These are phyloP conservation scores for Cybosia mesomella DNA, from an alignment of 2,888 invertebrate genomes.

Conservation along the genomic window DNA sequence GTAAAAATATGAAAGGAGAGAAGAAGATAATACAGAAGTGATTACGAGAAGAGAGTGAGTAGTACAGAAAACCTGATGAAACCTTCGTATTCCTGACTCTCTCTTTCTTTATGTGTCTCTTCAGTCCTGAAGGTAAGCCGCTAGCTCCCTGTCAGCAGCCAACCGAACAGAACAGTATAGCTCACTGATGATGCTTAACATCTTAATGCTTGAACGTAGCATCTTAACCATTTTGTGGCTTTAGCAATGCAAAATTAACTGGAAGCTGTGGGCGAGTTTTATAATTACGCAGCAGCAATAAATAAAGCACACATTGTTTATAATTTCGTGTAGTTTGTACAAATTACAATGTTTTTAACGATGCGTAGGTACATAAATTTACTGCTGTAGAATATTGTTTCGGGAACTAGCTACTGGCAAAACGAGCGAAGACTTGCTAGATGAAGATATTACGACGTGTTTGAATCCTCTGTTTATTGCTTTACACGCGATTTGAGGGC, in stretches of 20 bases:
- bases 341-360: conserved; percentile 72
- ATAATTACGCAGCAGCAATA: conserved; percentile 58
- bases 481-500: neutral
- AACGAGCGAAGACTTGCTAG: conserved; percentile 18
- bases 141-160: neutral
- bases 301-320: conserved; percentile 63
- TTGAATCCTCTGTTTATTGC: conserved; percentile 9
- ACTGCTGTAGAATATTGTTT: conserved; percentile 48
- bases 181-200: neutral
- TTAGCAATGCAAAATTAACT: conserved; percentile 48
- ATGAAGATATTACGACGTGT: conserved; percentile 15
- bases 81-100: too few relatives aligned
- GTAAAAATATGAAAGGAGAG: too few relatives aligned
- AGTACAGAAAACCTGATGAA: too few relatives aligned
- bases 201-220: neutral
- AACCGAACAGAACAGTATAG: neutral
- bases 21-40: too few relatives aligned
- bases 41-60: too few relatives aligned
- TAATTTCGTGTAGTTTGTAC: conserved; percentile 54
- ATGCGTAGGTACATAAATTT: conserved; percentile 56
- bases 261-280: conserved; percentile 47
- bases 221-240: neutral
- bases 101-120: too few relatives aligned
- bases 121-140: neutral
- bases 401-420: conserved; percentile 44